Base-by-base conservation (phyloP, 1,140 invertebrate species). In the Drosophila ohnishii region DNA sequence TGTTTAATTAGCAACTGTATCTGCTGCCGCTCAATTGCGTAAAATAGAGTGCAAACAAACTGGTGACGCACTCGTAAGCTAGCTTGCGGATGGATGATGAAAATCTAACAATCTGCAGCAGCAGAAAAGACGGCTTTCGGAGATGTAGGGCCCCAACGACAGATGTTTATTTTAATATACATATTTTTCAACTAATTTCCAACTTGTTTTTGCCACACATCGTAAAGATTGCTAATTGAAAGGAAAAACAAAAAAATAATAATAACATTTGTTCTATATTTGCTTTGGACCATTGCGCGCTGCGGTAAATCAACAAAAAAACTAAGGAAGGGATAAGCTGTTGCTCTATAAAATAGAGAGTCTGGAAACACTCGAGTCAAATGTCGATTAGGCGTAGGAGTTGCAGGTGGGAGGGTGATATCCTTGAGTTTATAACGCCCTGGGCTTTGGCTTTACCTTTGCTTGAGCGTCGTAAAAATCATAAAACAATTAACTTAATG, bases 11-110 rank as follows among this genome's bases (percentile, higher is more conserved):
- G 72, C 34, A 39, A 28, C 25, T 48, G 58, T 50, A 32, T 32
- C 47, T 16, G 42, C 37, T 22, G 30, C 35, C 28, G 32, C 42
- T 67, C 56, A 56, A 61, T 70, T 83, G 75, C 75, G 80, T 75
- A 79, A 82, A 78, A 34, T 45, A 44, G 35, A 71, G 66, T 50
- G 75, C 40, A 78, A 78, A 78, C 25, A 78, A 42, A 40, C 30
- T 42, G 55, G 64, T 81, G 78, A 81, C 77, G 78, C 78, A 80
- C 72, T 75, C 40, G 6, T 25, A 45, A 8, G 4, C 40, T 40
- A 16, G 11, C 11, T 1, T 13, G 14, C 9, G 13, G 9, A 16
- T 25, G 19, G 28, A 42, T 60, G 25, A 32, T 34, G 25, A 42
- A 63, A 25, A 16, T 14, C 28, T 9, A 60, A 62, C 25, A 60